A percentile compares a stretch with the other conserved stretches of the same genome.
Conservation (phyloP, 2,888 invertebrate species). For the Bimastos eiseni region DNA sequence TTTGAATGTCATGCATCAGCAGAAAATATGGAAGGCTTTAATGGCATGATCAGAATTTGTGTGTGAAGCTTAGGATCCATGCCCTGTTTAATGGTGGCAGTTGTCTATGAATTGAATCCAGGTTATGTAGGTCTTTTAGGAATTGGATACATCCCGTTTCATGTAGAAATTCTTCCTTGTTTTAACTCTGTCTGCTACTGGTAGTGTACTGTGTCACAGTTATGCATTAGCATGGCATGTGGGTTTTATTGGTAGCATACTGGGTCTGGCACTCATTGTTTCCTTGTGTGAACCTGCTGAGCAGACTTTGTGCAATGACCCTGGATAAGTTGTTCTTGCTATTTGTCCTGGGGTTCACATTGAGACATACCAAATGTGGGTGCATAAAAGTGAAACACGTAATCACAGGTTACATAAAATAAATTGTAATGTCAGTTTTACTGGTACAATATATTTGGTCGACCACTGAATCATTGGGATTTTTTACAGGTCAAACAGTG, state of each 20-base stretch:
- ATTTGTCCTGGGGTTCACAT: background rate
- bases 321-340: background rate
- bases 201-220: background rate
- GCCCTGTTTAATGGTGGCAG: background rate
- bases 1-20: background rate
- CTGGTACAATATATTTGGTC: too few species aligned
- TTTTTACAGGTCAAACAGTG: too few species aligned
- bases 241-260: background rate
- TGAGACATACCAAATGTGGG: background rate
- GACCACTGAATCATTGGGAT: too few species aligned
- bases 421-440: too few species aligned
- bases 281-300: background rate
- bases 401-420: background rate
- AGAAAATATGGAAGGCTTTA: background rate
- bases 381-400: background rate
- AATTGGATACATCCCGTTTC: background rate
- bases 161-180: background rate
- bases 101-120: background rate
- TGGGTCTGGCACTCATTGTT: background rate
- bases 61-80: background rate
- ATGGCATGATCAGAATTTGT: background rate
- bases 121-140: background rate
- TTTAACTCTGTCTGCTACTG: background rate
- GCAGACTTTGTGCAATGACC: background rate
- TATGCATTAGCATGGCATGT: background rate